These are phyloP conservation scores for Labeo catla DNA, from an alignment of 2,113 vertebrate species.

Conservation along the genomic window DNA sequence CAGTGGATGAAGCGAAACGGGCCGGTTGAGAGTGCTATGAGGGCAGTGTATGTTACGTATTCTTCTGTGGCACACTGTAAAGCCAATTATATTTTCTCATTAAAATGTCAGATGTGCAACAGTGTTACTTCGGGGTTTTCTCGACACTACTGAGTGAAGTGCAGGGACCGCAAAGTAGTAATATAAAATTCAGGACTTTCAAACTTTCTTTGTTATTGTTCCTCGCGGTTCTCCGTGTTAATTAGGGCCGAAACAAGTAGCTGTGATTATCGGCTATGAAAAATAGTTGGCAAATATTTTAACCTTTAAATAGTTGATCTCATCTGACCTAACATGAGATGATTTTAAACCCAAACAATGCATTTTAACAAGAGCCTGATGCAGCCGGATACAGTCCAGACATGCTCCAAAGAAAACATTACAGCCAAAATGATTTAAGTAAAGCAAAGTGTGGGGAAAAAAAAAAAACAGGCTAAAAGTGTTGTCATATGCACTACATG, in stretches of 20 bases:
- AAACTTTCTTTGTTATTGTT: background rate
- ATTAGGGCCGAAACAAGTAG: background rate
- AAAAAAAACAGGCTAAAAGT: background rate
- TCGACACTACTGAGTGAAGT: background rate
- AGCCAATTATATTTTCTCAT: slow-evolving; percentile 39
- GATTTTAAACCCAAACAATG: background rate
- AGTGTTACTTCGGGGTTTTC: slow-evolving; percentile 18
- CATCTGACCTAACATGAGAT: background rate
- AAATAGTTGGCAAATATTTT: background rate
- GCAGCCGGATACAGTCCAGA: background rate
- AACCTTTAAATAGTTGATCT: background rate
- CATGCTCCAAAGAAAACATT: background rate
- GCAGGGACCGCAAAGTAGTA: background rate
- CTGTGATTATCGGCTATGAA: background rate
- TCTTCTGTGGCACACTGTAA: slow-evolving; percentile 26
- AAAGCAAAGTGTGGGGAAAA: background rate
- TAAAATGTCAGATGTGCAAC: slow-evolving; percentile 32
- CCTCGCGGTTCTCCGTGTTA: background rate
- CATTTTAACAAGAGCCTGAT: background rate
- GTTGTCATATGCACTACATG: background rate
- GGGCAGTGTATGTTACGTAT: background rate
- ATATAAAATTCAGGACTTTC: background rate
- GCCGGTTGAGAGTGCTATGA: background rate
- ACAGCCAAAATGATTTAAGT: background rate
- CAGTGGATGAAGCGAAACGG: slow-evolving; percentile 2